Conservation (phyloP, 2,888 invertebrate species). For the Clitarchus hookeri region DNA sequence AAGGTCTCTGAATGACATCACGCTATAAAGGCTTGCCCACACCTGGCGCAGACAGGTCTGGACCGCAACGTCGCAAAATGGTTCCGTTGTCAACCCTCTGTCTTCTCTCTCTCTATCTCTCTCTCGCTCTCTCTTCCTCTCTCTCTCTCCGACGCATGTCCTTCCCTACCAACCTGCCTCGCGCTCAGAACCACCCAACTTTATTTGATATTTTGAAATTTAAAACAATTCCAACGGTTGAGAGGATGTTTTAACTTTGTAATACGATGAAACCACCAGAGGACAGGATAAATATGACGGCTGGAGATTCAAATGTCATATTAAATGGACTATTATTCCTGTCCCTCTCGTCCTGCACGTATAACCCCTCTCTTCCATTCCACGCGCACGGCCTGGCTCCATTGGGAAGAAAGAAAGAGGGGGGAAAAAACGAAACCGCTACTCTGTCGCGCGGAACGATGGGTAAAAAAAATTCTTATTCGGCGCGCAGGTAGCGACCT, state of each 20-base stretch:
- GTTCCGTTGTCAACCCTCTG: neutral
- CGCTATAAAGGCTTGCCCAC: too few species aligned
- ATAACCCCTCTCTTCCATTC: neutral
- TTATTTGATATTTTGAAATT: neutral
- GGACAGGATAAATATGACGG: constrained; percentile 8
- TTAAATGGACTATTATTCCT: neutral
- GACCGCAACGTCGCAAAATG: neutral
- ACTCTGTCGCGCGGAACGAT: neutral
- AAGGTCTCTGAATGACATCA: neutral
- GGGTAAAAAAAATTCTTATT: neutral
- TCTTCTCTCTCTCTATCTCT: neutral
- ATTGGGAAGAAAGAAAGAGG: neutral
- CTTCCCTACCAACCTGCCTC: neutral
- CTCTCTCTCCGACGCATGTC: neutral
- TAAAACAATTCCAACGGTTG: constrained; percentile 14
- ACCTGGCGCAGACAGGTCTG: neutral
- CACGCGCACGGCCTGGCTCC: neutral
- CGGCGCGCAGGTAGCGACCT: neutral
- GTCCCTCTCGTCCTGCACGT: neutral
- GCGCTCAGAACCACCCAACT: neutral
- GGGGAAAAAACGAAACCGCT: neutral
- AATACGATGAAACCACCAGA: constrained; percentile 7
- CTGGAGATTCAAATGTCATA: neutral
- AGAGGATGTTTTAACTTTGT: constrained; percentile 14
- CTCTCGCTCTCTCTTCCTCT: neutral